Base-by-base conservation (phyloP, 2,888 invertebrate species). In the Xanthia icteritia region DNA sequence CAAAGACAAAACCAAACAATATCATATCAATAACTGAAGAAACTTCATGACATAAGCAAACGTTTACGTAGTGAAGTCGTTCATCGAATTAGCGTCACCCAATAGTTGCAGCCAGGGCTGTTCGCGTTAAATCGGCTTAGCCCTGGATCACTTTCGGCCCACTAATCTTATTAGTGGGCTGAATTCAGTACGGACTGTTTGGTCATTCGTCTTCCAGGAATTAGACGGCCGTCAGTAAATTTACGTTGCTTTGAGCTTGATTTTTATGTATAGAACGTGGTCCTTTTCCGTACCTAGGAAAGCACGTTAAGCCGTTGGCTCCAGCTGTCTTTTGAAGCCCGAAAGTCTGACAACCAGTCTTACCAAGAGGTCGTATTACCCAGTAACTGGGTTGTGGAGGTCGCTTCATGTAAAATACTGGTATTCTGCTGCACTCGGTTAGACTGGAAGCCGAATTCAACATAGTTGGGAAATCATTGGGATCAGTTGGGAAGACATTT, bases 81-180 rank as follows among this genome's bases (percentile, higher is more conserved):
- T 81, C 60, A 81, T 77, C 77, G 79, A 84, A 84, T 86, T 86
- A 87, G 42, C 82, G 67, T 75, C 70, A 77, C 39, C 70, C 75
- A 81, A 81, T 79, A 76, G 76, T 77, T 80, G 81, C 67, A 78
- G 69, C 79, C 74, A 77, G 73, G 67, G 77, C 78, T 79, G 77
- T 81, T 64, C 64, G 71, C 73, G 79, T 76, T 72, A 84, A 87
- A 88, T 84, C 83, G 74, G 88, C 81, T 88, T 84, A 88, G 56
- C 31, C 61, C 67, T 76, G 80, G 82, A 83, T 88, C 88, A 81
- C 81, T 83, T 86, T 88, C 76, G 70, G 66, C 66, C 65, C 76
- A 45, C 76, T 83, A 86, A 88, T 88, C 83, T 77, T 81, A 81
- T 88, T 88, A 88, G 80, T 76, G 66, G 61, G 58, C 75, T 61